phyloP scores from a whole-genome alignment of 2,113 vertebrate species.

The Oryzias curvinotus region DNA sequence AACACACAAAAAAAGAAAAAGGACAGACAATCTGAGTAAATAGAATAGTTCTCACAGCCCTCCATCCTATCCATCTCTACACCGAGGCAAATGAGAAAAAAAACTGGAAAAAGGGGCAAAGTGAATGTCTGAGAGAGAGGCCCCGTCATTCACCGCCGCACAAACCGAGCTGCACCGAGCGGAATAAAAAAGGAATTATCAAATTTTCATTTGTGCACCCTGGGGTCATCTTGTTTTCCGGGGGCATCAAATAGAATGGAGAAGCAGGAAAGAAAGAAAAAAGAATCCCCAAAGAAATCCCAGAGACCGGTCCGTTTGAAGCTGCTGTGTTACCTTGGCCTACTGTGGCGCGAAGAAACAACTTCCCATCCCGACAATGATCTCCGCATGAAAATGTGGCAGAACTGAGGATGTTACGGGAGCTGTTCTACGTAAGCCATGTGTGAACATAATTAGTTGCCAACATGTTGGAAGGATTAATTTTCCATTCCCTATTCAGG shows the following conservation, averaged over 20 bases:
- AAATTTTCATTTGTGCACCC: conserved; percentile 93
- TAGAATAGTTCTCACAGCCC: conserved; percentile 74
- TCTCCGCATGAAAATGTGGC: conserved; percentile 77
- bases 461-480: conserved; percentile 44
- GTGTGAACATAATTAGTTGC: conserved; percentile 64
- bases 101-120: conserved; percentile 73
- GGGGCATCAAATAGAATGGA: conserved; percentile 97
- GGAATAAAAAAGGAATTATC: conserved; percentile 73
- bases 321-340: conserved; percentile 90
- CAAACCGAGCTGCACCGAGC: conserved; percentile 81
- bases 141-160: conserved; percentile 78
- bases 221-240: conserved; percentile 92
- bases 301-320: conserved; percentile 86
- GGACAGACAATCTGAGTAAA: conserved; percentile 80
- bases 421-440: conserved; percentile 53
- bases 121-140: conserved; percentile 73
- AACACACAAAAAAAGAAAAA: conserved; percentile 77
- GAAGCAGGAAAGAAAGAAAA: conserved; percentile 82
- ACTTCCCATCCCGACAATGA: conserved; percentile 76
- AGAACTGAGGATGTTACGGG: conserved; percentile 64
- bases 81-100: conserved; percentile 81
- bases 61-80: conserved; percentile 40
- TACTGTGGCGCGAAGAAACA: conserved; percentile 71
- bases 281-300: conserved; percentile 88
- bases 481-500: conserved; percentile 38